Evolutionary conservation across 1,140 invertebrate genomes (phyloP).

Genomic region (Pseudoatta argentina): DNA sequence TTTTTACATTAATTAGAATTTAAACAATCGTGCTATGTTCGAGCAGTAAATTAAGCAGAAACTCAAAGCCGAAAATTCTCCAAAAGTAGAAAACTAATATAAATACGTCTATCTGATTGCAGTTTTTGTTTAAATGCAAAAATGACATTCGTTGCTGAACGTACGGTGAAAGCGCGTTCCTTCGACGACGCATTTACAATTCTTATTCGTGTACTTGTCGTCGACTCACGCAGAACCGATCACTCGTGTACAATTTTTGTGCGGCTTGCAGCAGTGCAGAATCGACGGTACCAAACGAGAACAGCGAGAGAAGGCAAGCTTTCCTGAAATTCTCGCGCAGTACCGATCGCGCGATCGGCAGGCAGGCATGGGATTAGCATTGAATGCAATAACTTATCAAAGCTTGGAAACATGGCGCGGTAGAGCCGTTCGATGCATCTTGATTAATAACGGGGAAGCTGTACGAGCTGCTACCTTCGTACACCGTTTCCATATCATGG

Average conservation of each 20-base stretch:
- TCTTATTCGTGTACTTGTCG: slow-evolving; percentile 56
- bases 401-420: slow-evolving; percentile 69
- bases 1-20: background rate
- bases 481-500: slow-evolving; percentile 66
- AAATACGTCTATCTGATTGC: background rate
- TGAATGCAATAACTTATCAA: slow-evolving; percentile 80
- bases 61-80: background rate
- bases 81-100: background rate
- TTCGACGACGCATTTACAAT: slow-evolving; percentile 49
- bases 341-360: slow-evolving; percentile 56
- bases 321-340: slow-evolving; percentile 59
- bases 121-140: slow-evolving; percentile 10
- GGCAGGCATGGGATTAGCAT: slow-evolving; percentile 76
- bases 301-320: slow-evolving; percentile 19
- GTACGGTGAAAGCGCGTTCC: slow-evolving; percentile 4
- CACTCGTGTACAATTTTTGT: background rate
- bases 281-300: slow-evolving; percentile 52
- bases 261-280: slow-evolving; percentile 19
- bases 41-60: background rate
- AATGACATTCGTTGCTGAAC: background rate
- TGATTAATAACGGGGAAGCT: slow-evolving; percentile 83
- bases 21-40: background rate
- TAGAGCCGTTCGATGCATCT: slow-evolving; percentile 70
- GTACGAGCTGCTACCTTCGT: slow-evolving; percentile 61
- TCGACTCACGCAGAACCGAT: slow-evolving; percentile 34